Percentiles rank a stretch among this genome's conserved stretches.
These are phyloP conservation scores for Callaeas wilsoni DNA, from an alignment of 2,113 vertebrate genomes.

Conservation along the genomic window DNA sequence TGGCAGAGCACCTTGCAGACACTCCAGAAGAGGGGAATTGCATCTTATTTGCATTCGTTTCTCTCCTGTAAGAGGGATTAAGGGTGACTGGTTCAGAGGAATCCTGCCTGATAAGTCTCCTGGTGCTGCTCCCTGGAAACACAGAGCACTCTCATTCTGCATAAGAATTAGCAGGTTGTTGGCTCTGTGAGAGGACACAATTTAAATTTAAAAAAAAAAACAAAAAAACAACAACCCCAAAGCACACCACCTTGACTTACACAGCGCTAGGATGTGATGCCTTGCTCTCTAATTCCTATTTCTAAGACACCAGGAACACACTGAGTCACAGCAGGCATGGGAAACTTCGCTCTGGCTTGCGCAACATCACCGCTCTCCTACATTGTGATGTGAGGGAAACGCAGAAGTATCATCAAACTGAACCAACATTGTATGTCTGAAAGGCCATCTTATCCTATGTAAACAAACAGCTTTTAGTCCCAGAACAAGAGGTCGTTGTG, in stretches of 20 bases:
- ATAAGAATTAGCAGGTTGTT: background rate
- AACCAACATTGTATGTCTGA: background rate
- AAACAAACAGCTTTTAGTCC: conserved; percentile 46
- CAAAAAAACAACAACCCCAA: no score
- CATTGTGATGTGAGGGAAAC: background rate
- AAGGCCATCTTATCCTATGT: background rate
- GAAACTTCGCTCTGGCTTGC: conserved; percentile 3
- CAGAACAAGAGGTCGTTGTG: conserved; percentile 7
- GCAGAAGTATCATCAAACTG: background rate
- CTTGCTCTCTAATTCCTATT: background rate
- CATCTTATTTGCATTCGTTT: conserved; percentile 13
- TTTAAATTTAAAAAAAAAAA: background rate
- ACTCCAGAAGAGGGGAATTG: background rate
- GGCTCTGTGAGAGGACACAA: background rate
- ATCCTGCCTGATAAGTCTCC: background rate
- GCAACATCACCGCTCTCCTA: background rate
- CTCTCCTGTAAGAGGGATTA: background rate
- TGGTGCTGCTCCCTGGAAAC: background rate
- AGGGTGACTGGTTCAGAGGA: background rate
- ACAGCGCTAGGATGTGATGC: background rate
- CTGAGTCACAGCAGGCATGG: background rate
- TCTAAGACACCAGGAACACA: background rate
- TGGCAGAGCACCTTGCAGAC: background rate
- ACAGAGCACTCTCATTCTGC: background rate
- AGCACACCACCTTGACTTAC: background rate